These are phyloP conservation scores for Bursaphelenchus okinawaensis DNA, from an alignment of 2,888 invertebrate genomes.

Conservation along the genomic window DNA sequence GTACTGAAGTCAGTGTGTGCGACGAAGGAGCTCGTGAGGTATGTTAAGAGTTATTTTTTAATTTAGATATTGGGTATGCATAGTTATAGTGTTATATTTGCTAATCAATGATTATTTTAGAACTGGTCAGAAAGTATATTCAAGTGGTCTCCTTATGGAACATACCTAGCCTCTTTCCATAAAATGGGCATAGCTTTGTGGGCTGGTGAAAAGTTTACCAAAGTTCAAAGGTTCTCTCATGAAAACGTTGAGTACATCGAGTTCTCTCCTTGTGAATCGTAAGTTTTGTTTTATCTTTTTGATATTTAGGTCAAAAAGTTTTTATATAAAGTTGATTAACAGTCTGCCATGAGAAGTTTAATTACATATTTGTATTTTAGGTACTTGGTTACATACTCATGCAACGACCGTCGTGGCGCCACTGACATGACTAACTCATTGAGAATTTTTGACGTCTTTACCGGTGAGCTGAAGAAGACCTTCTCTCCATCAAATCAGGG, in stretches of 20 bases:
- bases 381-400: constrained; percentile 88
- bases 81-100: neutral
- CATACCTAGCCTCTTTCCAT: constrained; percentile 92
- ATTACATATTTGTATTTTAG: constrained; percentile 59
- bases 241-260: constrained; percentile 86
- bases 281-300: constrained; percentile 32
- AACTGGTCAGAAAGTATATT: constrained; percentile 93
- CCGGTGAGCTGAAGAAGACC: constrained; percentile 62
- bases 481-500: constrained; percentile 59
- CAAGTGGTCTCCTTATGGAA: constrained; percentile 94
- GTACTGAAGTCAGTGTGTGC: constrained; percentile 14
- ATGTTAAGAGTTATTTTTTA: too few relatives aligned
- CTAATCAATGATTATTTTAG: constrained; percentile 61
- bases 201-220: constrained; percentile 88
- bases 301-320: neutral
- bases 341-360: neutral
- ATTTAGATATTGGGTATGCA: neutral
- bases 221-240: constrained; percentile 77
- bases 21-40: constrained; percentile 13
- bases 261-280: constrained; percentile 93
- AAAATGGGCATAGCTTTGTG: constrained; percentile 86
- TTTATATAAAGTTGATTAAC: neutral
- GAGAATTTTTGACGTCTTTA: constrained; percentile 93
- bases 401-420: constrained; percentile 62
- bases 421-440: constrained; percentile 72